phyloP scores from a whole-genome alignment of 2,113 vertebrate genomes.

The Limnothrissa miodon region DNA sequence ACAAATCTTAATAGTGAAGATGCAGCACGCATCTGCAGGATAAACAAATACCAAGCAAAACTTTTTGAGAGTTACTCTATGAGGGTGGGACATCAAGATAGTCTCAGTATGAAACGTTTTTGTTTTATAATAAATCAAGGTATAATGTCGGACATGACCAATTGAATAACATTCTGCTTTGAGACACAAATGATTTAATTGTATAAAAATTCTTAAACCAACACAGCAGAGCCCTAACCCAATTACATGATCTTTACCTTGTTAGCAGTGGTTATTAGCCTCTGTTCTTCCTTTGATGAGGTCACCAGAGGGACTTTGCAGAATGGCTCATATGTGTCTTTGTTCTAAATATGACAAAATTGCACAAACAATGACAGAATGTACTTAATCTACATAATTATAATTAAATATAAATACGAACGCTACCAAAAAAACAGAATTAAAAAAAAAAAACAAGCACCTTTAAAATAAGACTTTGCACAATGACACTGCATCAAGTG shows the following conservation, averaged over 20 bases:
- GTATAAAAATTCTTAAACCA: background rate
- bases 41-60: background rate
- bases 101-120: background rate
- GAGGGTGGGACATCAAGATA: background rate
- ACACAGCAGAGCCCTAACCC: background rate
- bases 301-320: constrained; percentile 98
- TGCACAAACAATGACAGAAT: background rate
- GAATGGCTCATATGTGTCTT: constrained; percentile 91
- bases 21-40: background rate
- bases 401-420: no score
- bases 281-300: constrained; percentile 95
- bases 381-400: no score
- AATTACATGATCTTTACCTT: constrained; percentile 75
- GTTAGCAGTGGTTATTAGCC: constrained; percentile 92
- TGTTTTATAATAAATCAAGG: background rate
- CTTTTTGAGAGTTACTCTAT: background rate
- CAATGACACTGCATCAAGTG: background rate
- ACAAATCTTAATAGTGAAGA: background rate
- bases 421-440: no score
- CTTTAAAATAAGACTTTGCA: background rate
- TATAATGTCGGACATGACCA: no score
- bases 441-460: no score
- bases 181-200: no score
- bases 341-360: constrained; percentile 78
- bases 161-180: no score